These are phyloP conservation scores for Bufotes viridis DNA, from an alignment of 2,797 vertebrate genomes.

Conservation along the genomic window DNA sequence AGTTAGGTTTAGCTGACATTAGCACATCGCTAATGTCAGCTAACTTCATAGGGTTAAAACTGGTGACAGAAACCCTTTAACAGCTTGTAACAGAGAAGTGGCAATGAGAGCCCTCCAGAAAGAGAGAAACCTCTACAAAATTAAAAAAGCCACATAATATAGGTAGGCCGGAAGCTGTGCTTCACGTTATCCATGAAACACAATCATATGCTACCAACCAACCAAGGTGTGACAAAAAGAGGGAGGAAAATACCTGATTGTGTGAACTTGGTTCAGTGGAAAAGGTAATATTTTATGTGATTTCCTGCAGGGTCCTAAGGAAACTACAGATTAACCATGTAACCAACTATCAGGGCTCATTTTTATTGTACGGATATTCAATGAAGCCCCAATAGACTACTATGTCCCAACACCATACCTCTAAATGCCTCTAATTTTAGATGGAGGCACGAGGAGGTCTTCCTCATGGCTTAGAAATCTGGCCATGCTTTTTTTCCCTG, in stretches of 20 bases:
- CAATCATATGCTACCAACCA: background rate
- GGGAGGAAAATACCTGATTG: background rate
- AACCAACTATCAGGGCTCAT: background rate
- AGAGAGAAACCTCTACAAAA: slow-evolving; percentile 21
- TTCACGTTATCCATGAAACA: background rate
- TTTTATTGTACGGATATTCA: background rate
- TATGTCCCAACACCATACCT: background rate
- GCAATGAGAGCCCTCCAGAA: slow-evolving; percentile 34
- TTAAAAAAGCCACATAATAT: background rate
- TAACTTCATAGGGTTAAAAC: too few species aligned
- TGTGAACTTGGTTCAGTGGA: background rate
- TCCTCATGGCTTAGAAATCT: background rate
- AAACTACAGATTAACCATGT: background rate
- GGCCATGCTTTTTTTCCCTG: too few species aligned
- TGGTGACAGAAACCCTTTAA: too few species aligned
- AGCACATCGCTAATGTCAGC: too few species aligned
- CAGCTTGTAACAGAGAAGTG: slow-evolving; percentile 53
- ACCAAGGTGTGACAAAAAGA: background rate
- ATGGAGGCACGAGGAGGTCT: background rate
- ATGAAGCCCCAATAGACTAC: background rate
- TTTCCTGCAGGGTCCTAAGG: too few species aligned
- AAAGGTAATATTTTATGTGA: background rate
- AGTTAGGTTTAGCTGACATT: too few species aligned
- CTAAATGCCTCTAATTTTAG: background rate
- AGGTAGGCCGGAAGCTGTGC: background rate